These are phyloP conservation scores for Orientallactaga sibirica DNA, from an alignment of 2,797 vertebrate genomes.

Conservation along the genomic window DNA sequence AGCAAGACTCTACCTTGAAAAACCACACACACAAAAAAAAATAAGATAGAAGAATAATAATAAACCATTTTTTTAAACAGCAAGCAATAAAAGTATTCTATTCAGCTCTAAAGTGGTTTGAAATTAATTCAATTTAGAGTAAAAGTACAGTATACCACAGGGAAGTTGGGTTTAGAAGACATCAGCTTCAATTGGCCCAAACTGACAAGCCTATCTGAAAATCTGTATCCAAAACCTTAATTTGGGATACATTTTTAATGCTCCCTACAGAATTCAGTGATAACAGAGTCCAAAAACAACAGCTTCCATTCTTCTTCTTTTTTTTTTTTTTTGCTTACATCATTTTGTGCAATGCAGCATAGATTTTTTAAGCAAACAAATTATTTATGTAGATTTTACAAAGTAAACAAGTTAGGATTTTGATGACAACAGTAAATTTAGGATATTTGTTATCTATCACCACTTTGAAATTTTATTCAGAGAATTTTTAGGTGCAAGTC, in stretches of 20 bases:
- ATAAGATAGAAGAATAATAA: not conserved
- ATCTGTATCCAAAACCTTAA: not conserved
- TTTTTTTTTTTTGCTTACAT: not conserved
- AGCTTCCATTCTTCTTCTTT: not conserved
- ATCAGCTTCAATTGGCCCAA: not conserved
- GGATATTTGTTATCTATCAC: not conserved
- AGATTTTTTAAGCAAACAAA: not conserved
- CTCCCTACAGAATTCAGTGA: not conserved
- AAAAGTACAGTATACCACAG: not conserved
- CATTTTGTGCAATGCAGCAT: not conserved
- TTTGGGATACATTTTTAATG: not conserved
- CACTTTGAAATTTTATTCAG: not conserved
- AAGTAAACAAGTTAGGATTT: not conserved
- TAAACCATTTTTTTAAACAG: not conserved
- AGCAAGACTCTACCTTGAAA: too few relatives aligned
- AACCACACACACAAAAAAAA: not conserved
- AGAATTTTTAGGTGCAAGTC: not conserved
- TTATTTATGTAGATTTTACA: not conserved
- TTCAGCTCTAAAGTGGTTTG: not conserved
- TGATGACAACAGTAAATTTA: not conserved
- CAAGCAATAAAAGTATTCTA: not conserved
- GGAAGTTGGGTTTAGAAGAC: conserved; percentile 1
- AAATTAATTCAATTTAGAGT: conserved; percentile 12
- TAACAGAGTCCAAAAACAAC: not conserved
- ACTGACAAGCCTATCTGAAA: not conserved